Percentiles rank a stretch among this genome's conserved stretches.
Evolutionary conservation across 2,113 vertebrate genomes (phyloP).

Genomic region (Anguilla rostrata): DNA sequence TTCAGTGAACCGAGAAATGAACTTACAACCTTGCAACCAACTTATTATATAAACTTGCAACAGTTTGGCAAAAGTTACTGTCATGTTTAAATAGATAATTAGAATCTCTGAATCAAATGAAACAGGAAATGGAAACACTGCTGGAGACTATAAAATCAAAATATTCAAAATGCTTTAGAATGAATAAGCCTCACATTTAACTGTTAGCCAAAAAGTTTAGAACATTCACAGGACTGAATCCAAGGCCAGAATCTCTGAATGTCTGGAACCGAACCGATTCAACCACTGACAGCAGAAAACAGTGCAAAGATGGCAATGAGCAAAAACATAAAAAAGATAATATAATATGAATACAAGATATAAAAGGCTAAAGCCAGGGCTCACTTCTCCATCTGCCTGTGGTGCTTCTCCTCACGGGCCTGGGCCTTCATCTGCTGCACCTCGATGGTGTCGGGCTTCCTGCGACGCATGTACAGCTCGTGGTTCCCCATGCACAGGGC

Average conservation of each 20-base stretch:
- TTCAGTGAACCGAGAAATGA: too few species aligned
- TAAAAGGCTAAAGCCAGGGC: not conserved
- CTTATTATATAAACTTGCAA: not conserved
- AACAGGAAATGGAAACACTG: not conserved
- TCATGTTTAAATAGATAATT: too few species aligned
- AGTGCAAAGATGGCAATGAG: too few species aligned
- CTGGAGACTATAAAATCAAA: too few species aligned
- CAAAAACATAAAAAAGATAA: not conserved
- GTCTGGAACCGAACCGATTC: not conserved
- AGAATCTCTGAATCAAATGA: not conserved
- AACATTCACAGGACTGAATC: not conserved
- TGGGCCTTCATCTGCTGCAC: constrained; percentile 99
- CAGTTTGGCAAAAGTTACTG: too few species aligned
- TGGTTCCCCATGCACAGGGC: constrained; percentile 99
- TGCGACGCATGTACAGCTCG: constrained; percentile 94
- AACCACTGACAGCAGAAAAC: not conserved
- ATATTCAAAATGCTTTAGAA: too few species aligned
- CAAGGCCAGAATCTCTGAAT: too few species aligned
- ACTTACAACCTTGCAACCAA: too few species aligned
- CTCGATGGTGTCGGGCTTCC: constrained; percentile 97
- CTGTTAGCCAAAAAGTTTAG: not conserved
- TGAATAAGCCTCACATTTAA: not conserved
- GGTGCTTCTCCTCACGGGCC: constrained; percentile 93
- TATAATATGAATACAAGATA: too few species aligned
- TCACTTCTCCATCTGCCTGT: constrained; percentile 91